Base-by-base conservation (phyloP, 1,140 invertebrate species). In the Apis florea region DNA sequence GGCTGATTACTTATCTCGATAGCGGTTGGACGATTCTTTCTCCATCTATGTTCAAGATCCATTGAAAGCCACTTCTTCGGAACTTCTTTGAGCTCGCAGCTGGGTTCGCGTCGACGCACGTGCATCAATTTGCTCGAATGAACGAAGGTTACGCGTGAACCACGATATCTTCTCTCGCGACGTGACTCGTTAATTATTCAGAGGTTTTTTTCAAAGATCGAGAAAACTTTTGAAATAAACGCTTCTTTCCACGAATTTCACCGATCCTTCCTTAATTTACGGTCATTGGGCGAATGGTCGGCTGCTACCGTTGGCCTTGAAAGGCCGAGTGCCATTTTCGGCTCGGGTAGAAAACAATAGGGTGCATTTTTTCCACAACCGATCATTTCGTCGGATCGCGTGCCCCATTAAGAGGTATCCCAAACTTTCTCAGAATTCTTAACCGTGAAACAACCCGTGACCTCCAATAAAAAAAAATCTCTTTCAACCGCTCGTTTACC, bases 301-400 rank as follows among this genome's bases (percentile, higher is more conserved):
- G 49, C 68, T 72, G 49, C 68, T 72, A 79, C 77, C 77, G 77
- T 26, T 79, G 77, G 58, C 77, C 77, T 79, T 71, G 77, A 6
- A 72, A 79, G 77, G 77, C 63, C 77, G 10, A 26, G 47, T 51
- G 5, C 31, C 31, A 40, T 40, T 40, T 6, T 40, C 31, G 31
- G 2, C 4, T 2, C 31, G 31, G 31, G 31, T 40, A 6, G n/a
- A n/a, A 40, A 40, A 40, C 4, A 40, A 40, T 40, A 40, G 31
- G 31, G 31, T 53, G 12, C 49, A 19, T n/a, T 21, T 19, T n/a
- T 0, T 17, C 54, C 12, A 12, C 15, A 9, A 6, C 13, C 47
- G 17, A 12, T 40, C 58, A 79, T 64, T 71, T 79, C 59, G 49
- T 6, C 24, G 5, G 24, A 53, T 75, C 49, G 68, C 58, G 67